Base-by-base conservation (phyloP, 2,888 invertebrate genomes). In the Campoplex nolae region DNA sequence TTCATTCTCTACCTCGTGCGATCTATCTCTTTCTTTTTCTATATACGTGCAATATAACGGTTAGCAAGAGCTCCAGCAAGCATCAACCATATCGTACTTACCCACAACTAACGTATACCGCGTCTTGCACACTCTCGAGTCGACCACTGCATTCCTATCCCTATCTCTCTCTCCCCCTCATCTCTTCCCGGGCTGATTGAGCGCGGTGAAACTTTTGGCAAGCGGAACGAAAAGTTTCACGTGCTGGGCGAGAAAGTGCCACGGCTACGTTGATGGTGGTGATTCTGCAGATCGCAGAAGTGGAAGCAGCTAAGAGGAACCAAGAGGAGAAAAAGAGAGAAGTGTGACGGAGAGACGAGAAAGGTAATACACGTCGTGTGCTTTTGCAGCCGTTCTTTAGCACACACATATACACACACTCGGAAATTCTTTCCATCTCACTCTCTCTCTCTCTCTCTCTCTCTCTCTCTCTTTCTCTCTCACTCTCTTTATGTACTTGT, bases 121-220 rank as follows among this genome's bases (percentile, higher is more conserved):
- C 81, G 75, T 85, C 90, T 90, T 90, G 91, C 90, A 91, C 71
- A 80, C 62, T 73, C 38, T 54, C 54, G 58, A 54, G 38, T 51
- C 38, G 81, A 91, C 90, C 89, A 90, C 88, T 90, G 89, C 88
- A 62, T 79, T 93, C 89, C 74, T 74, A 70, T 90, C 90, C 88
- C 88, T 65, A 92, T 93, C 79, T 68, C 54, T 56, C 71, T 74
- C 35, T 62, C 76, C 38, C 38, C 56, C 76, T 85, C 71, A 70
- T 84, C 85, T 82, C 67, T 78, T 84, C 85, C 77, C 81, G 87
- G 84, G 77, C 87, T 88, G 89, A 88, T 89, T 88, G 88, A 87
- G 85, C 87, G 87, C 81, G 85, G 84, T 79, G 84, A 89, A 89
- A 89, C 88, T 89, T 89, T 89, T 87, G 88, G 88, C 86, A 86